Percentiles rank a stretch among this genome's conserved stretches.
Conservation (phyloP, 2,888 invertebrate species). For the Dicycla oo region DNA sequence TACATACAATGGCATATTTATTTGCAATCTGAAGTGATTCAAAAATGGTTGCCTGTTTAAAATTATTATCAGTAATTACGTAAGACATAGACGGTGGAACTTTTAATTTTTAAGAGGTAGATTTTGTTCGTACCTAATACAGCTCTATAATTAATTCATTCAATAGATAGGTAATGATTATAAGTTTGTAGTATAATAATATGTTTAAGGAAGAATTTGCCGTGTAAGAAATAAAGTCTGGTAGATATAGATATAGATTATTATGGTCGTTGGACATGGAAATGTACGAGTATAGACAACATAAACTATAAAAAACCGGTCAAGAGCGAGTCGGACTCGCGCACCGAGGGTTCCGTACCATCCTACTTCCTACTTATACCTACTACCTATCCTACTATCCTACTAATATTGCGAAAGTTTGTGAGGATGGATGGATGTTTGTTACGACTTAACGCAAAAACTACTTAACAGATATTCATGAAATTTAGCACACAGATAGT, state of each 20-base stretch:
- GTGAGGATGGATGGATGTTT: no score
- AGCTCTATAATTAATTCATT: no score
- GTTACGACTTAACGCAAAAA: no score
- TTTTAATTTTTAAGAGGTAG: no score
- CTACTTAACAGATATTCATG: no score
- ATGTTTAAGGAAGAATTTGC: neutral
- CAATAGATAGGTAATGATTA: neutral
- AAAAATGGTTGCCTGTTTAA: neutral
- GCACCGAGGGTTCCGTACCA: no score
- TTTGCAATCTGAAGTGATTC: neutral
- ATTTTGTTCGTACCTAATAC: no score
- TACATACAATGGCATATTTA: constrained; percentile 33
- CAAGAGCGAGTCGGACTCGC: no score
- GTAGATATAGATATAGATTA: neutral
- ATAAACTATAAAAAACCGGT: neutral
- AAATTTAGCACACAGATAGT: no score
- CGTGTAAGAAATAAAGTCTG: neutral
- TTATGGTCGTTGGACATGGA: neutral
- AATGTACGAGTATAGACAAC: neutral
- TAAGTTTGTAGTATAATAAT: neutral
- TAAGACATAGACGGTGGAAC: neutral
- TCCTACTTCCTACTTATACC: no score
- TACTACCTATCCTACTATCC: no score
- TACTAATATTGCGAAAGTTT: no score
- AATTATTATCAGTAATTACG: constrained; percentile 32